Conservation (phyloP, 2,113 vertebrate genomes). For the Spheniscus mendiculus region DNA sequence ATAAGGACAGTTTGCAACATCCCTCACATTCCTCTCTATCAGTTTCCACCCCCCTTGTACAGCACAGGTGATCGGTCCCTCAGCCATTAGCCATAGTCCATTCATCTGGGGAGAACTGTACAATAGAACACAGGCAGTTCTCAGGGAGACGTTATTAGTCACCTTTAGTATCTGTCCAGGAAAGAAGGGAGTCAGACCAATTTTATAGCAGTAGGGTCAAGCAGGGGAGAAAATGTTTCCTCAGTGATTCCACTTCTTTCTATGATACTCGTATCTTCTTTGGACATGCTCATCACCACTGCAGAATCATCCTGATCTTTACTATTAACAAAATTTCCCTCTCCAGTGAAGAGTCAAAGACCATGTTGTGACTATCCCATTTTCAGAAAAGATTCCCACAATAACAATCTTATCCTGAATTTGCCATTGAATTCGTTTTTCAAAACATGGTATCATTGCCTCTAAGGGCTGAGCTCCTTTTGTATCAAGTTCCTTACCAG, state of each 20-base stretch:
- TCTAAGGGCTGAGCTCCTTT: neutral
- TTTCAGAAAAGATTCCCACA: neutral
- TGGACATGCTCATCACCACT: neutral
- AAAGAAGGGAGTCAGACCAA: neutral
- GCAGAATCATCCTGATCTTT: neutral
- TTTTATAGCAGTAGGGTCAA: neutral
- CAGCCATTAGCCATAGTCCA: rapidly evolving
- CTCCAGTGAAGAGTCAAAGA: neutral
- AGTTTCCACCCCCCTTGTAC: neutral
- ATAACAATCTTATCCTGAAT: neutral
- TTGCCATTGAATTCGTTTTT: neutral
- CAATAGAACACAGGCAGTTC: neutral
- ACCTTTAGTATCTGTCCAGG: neutral
- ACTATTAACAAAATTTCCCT: neutral
- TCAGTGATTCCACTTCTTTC: neutral
- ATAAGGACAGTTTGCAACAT: neutral
- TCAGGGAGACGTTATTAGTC: neutral
- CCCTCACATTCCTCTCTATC: neutral
- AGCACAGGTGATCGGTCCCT: neutral
- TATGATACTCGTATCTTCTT: neutral
- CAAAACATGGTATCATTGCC: neutral
- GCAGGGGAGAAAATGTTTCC: neutral
- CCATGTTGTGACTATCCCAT: neutral
- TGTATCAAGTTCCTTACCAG: slow-evolving; percentile 40
- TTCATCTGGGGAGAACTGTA: neutral